phyloP scores from a whole-genome alignment of 2,113 vertebrate species.

The Thinocorus orbignyianus region DNA sequence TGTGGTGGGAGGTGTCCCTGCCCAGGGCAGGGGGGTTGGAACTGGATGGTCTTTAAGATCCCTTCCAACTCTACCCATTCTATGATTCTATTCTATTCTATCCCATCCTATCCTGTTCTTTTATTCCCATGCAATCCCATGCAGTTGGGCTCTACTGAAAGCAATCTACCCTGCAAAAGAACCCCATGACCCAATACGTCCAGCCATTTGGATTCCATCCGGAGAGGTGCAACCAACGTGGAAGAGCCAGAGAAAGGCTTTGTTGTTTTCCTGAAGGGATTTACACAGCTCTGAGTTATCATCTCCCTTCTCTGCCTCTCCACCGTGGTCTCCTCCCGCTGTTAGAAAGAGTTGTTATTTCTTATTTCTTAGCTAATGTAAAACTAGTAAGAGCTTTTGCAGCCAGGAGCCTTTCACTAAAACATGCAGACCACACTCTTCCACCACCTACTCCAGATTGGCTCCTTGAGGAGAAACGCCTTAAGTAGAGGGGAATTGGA shows the following conservation, averaged over 20 bases:
- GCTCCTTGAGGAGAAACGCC: background rate
- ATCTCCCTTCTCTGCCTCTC: background rate
- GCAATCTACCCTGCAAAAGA: background rate
- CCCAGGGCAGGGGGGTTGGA: too few relatives aligned
- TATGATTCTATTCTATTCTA: too few relatives aligned
- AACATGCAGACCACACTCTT: background rate
- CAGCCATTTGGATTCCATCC: background rate
- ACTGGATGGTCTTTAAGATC: too few relatives aligned
- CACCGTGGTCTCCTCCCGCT: background rate
- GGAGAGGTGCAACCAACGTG: background rate
- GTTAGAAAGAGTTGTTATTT: background rate
- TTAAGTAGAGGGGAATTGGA: background rate
- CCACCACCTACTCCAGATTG: background rate
- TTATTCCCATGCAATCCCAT: background rate
- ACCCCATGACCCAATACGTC: background rate
- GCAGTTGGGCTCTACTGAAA: background rate
- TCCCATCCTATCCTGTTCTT: too few relatives aligned
- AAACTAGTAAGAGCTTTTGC: background rate
- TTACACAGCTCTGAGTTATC: background rate
- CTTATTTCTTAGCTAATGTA: background rate
- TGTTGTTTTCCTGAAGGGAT: rapidly evolving
- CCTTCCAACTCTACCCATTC: too few relatives aligned
- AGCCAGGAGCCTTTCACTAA: background rate
- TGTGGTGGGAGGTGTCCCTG: too few relatives aligned
- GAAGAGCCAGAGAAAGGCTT: background rate